Evolutionary conservation across 2,113 vertebrate genomes (phyloP).

Genomic region (Isichthys henryi): DNA sequence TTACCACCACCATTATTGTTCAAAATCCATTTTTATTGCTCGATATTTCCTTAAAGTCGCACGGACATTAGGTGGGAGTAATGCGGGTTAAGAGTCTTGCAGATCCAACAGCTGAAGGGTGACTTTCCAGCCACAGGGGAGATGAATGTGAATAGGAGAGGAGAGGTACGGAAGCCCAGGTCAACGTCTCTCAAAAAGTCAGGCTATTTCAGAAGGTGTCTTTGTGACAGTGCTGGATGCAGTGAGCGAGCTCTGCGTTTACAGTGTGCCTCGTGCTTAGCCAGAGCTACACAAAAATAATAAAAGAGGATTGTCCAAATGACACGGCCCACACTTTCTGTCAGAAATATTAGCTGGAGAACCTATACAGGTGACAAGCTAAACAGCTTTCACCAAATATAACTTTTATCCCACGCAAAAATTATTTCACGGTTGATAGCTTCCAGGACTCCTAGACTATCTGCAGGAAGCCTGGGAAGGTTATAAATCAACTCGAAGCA

Average conservation of each 20-base stretch:
- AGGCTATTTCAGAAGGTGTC: background rate
- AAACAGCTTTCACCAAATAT: background rate
- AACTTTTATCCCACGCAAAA: background rate
- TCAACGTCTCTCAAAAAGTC: background rate
- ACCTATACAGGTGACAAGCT: background rate
- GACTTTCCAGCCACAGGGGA: background rate
- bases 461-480: background rate
- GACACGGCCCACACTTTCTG: background rate
- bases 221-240: background rate
- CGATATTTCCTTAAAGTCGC: background rate
- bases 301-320: background rate
- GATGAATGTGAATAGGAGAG: background rate
- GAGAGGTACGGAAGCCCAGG: background rate
- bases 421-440: background rate
- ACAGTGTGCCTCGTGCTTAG: background rate
- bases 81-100: background rate
- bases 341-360: background rate
- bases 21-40: background rate
- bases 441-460: background rate
- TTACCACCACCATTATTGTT: too few relatives aligned
- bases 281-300: background rate
- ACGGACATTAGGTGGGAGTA: background rate
- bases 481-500: background rate
- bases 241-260: background rate
- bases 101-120: background rate